Evolutionary conservation across 2,113 vertebrate species (phyloP).

Genomic region (Smithornis capensis): DNA sequence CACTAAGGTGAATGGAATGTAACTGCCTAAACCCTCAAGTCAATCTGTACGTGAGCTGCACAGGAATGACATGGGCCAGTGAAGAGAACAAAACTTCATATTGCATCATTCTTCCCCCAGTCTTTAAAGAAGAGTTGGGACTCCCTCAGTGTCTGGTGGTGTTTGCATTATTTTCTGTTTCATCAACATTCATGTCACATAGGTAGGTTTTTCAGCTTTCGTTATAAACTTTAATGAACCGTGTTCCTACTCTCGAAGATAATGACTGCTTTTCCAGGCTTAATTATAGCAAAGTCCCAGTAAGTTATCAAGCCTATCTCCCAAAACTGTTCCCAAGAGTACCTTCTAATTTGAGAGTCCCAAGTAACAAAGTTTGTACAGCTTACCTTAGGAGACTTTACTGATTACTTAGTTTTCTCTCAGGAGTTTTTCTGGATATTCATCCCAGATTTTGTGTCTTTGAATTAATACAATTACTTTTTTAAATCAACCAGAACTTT

Average conservation of each 20-base stretch:
- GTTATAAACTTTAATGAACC: constrained; percentile 37
- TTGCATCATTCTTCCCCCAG: background rate
- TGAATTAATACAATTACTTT: background rate
- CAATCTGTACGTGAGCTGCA: background rate
- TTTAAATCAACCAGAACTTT: constrained; percentile 11
- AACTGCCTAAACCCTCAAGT: background rate
- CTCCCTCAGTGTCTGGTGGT: background rate
- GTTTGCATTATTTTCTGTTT: background rate
- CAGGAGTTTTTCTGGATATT: background rate
- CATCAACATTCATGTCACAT: constrained; percentile 12
- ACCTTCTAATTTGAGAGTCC: background rate
- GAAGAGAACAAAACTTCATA: background rate
- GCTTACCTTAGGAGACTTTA: background rate
- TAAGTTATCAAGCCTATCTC: constrained; percentile 16
- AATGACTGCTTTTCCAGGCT: constrained; percentile 1
- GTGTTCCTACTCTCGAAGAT: background rate
- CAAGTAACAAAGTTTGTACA: background rate
- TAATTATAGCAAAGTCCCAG: background rate
- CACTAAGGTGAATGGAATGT: background rate
- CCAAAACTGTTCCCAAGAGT: background rate
- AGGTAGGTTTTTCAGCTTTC: background rate
- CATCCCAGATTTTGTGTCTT: background rate
- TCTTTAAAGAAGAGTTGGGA: background rate
- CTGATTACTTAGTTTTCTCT: background rate
- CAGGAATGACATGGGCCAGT: accelerated